Evolutionary conservation across 1,140 invertebrate species (phyloP), one percentile per base, ranked within the genome.

Genomic region (Contarinia nasturtii): DNA sequence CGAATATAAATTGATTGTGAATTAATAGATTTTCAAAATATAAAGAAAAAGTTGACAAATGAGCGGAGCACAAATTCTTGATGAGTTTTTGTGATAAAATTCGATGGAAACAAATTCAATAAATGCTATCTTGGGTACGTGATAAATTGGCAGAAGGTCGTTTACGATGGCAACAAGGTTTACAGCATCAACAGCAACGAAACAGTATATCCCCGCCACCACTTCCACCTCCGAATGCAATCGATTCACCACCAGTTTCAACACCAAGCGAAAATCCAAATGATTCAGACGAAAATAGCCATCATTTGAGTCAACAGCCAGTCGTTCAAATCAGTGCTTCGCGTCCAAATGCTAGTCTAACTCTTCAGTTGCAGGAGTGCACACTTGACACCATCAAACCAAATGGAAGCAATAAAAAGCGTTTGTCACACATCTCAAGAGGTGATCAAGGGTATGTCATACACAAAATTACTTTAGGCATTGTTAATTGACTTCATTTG

Each of bases 71-170:
- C 27, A 3, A 27, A 3, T 5, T 27, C 10, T 27, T 5, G 27
- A 27, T 27, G 27, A 27, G 27, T 10, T 27, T 27, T 3, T 27
- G 27, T 27, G 27, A 27, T 10, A 3, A 10, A 10, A 27, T 27
- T 27, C 27, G 10, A 27, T 27, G 18, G 34, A n/a, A 38, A 38
- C 15, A 42, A 14, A 42, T 41, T 22, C 43, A 33, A 44, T 27
- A 40, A 18, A 63, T 63, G 60, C 61, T 63, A 53, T 61, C 60
- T 46, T 63, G 61, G 61, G 57, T 63, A 52, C 55, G 58, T 49
- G 60, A 62, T 43, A 62, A 62, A 52, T 55, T 62, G 47, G 60
- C 60, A 42, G 57, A 60, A 52, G 53, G 59, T 36, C 55, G 57
- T 33, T 57, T 59, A 27, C 58, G 58, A 46, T 63, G 61, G 61